Evolutionary conservation across 2,797 vertebrate genomes (phyloP).

Genomic region (Buceros bicornis): DNA sequence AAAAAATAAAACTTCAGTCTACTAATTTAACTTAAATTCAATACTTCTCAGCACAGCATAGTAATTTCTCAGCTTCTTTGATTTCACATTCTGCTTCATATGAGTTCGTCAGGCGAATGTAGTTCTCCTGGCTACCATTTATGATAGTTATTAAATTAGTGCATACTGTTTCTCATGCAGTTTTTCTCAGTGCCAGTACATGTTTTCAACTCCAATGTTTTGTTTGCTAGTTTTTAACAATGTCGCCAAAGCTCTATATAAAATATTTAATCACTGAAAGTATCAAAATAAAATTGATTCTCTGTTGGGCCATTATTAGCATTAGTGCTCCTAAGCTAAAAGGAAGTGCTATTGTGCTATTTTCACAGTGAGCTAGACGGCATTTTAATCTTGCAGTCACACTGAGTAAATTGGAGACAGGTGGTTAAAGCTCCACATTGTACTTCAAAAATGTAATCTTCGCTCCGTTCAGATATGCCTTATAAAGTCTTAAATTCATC

Average conservation of each 20-base stretch:
- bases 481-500: background rate
- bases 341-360: background rate
- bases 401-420: constrained; percentile 35
- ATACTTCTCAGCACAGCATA: background rate
- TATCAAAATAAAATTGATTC: constrained; percentile 31
- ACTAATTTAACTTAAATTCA: background rate
- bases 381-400: constrained; percentile 26
- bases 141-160: background rate
- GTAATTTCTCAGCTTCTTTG: background rate
- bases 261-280: constrained; percentile 19
- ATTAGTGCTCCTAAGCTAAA: background rate
- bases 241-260: background rate
- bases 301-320: constrained; percentile 13
- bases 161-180: background rate
- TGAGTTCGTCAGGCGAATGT: background rate
- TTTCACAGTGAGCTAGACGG: constrained; percentile 26
- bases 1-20: background rate
- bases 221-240: background rate
- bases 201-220: background rate
- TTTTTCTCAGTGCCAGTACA: background rate
- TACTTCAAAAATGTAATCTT: background rate
- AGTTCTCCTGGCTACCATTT: background rate
- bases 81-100: background rate
- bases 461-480: background rate
- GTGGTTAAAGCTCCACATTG: constrained; percentile 4